Base-by-base conservation (phyloP, 1,140 invertebrate species). In the Cherax destructor region DNA sequence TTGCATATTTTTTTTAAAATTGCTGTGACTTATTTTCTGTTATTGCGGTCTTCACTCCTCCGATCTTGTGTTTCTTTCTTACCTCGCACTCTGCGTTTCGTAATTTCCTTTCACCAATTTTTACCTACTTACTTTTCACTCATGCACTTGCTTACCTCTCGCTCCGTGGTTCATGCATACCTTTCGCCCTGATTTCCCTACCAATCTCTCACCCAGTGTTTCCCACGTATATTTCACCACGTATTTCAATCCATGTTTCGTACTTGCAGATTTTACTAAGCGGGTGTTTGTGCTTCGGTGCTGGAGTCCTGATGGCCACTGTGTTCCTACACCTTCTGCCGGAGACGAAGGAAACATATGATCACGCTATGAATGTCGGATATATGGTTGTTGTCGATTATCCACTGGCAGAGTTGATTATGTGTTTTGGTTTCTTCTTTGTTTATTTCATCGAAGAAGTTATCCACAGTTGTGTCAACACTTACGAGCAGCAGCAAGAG, bases 271-370 rank as follows among this genome's bases (percentile, higher is more conserved):
- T 61, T n/a, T 3, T 94, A 41, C 86, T 95, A 11, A 95, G 94
- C 92, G 93, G 96, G 24, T 94, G 97, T 10, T 95, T 98, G 1
- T 98, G 97, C 93, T 97, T 97, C 92, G 97, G 97, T 49, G 97
- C 96, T 7, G 97, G 98, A 0, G 97, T 98, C 7, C 95, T 98
- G 52, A 94, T 98, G 24, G 97, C 97, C 0, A 98, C 97, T 2
- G 96, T 97, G 41, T 94, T 97, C 59, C 95, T 97, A 4, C 97
- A 98, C 94, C 97, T 98, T 94, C 94, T 98, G 72, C 97, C 97
- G n/a, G 98, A 98, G 94, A 96, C 97, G 11, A 94, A 94, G 81
- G 94, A 93, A 65, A 93, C 30, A 3, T 87, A 93, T 41, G 76
- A 50, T 0, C 79, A 80, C 74, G 79, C 89, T 50, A 84, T 80